phyloP scores from a whole-genome alignment of 1,140 invertebrate genomes.

The Aphelinus atriplicis region DNA sequence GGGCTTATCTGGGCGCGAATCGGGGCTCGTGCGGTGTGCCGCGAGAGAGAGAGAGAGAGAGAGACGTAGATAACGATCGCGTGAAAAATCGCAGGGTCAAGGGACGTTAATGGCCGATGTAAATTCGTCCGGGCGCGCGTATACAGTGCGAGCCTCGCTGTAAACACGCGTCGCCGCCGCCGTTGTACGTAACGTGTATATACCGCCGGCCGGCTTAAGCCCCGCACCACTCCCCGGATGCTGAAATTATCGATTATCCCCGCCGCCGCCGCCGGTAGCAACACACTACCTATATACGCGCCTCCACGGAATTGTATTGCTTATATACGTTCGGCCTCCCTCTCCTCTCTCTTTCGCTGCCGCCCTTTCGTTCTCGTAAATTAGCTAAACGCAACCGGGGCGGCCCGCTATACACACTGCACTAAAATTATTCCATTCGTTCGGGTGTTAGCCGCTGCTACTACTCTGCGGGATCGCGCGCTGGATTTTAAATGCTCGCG shows the following conservation, averaged over 20 bases:
- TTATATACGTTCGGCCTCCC: not conserved
- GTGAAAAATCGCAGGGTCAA: not conserved
- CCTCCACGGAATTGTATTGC: not conserved
- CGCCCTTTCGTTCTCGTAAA: not conserved
- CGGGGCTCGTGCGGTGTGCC: not conserved
- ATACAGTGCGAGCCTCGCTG: not conserved
- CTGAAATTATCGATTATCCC: conserved; percentile 35
- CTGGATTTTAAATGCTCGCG: not conserved
- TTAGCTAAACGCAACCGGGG: not conserved
- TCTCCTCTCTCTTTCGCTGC: not conserved
- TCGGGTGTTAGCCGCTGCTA: not conserved
- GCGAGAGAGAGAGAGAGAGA: not conserved
- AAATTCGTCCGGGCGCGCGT: conserved; percentile 6
- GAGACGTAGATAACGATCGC: not conserved
- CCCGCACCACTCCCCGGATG: conserved; percentile 5
- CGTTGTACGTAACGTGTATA: no score
- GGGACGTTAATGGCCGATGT: conserved; percentile 7
- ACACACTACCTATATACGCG: no score
- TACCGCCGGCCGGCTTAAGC: not conserved
- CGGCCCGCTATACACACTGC: not conserved
- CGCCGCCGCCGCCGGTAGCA: not conserved
- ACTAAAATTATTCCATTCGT: conserved; percentile 15
- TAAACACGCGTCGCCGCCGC: no score
- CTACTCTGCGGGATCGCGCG: not conserved
- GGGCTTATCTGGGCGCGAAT: no score